Percentiles rank a stretch among this genome's conserved stretches.
These are phyloP conservation scores for Papilio elwesi DNA, from an alignment of 2,888 invertebrate genomes.

Conservation along the genomic window DNA sequence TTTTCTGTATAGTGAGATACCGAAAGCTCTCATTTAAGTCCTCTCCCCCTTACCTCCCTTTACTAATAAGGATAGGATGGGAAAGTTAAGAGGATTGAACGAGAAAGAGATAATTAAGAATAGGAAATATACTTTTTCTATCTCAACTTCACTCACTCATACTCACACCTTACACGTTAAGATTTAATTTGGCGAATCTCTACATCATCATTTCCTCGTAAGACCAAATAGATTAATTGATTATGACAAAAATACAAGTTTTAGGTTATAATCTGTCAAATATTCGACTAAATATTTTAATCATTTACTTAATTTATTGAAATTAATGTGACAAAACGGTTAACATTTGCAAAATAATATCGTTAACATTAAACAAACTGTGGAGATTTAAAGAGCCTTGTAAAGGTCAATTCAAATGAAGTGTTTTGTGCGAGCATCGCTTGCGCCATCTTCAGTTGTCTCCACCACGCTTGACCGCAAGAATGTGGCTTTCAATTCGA, in stretches of 20 bases:
- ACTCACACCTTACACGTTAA: too few relatives aligned
- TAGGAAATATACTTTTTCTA: too few relatives aligned
- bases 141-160: too few relatives aligned
- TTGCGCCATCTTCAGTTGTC: conserved; percentile 72
- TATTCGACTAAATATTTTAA: not conserved
- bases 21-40: too few relatives aligned
- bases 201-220: too few relatives aligned
- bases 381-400: conserved; percentile 53
- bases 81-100: too few relatives aligned
- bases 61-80: too few relatives aligned
- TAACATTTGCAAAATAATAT: conserved; percentile 22
- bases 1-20: too few relatives aligned
- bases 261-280: not conserved
- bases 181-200: too few relatives aligned
- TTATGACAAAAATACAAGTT: not conserved
- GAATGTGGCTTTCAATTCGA: conserved; percentile 76
- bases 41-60: too few relatives aligned
- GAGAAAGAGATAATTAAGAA: too few relatives aligned
- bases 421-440: conserved; percentile 49
- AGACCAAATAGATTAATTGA: too few relatives aligned
- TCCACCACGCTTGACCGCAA: conserved; percentile 74
- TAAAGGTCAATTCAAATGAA: conserved; percentile 64
- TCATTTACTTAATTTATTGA: not conserved
- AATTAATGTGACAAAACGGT: conserved; percentile 25
- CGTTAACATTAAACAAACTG: conserved; percentile 18